A percentile compares a stretch with the other conserved stretches of the same genome.
Evolutionary conservation across 2,888 invertebrate species (phyloP).

Genomic region (Nomada fabriciana): DNA sequence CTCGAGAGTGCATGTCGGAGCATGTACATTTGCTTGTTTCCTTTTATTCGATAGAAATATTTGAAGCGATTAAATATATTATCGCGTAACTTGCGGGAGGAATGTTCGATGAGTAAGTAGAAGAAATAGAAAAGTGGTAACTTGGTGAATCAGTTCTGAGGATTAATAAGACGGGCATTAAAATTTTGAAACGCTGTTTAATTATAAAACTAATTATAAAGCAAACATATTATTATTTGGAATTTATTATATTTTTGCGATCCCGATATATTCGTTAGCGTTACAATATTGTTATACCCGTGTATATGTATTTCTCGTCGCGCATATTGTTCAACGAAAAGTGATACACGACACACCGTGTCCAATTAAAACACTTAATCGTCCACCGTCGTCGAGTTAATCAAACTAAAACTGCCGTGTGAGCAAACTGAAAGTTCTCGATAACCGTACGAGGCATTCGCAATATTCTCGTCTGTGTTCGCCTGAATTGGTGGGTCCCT

Average conservation of each 20-base stretch:
- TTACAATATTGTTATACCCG: too few species aligned
- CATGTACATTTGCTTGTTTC: too few species aligned
- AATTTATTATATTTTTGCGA: not conserved
- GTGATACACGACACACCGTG: not conserved
- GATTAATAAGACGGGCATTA: too few species aligned
- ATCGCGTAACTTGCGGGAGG: too few species aligned
- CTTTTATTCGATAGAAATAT: too few species aligned
- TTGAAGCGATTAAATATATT: too few species aligned
- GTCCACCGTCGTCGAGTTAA: constrained; percentile 12
- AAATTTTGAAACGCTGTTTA: too few species aligned
- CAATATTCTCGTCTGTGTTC: not conserved
- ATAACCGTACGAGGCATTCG: constrained; percentile 13
- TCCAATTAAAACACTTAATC: constrained; percentile 13
- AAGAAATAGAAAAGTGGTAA: too few species aligned
- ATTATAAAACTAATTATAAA: too few species aligned
- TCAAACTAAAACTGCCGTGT: constrained; percentile 16
- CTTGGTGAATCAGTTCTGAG: too few species aligned
- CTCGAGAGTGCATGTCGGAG: too few species aligned
- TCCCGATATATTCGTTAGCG: not conserved
- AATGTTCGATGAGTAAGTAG: too few species aligned
- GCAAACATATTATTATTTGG: not conserved
- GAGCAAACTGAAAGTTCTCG: constrained; percentile 28
- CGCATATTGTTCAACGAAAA: not conserved
- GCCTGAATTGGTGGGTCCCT: not conserved
- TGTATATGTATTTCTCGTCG: not conserved